These are phyloP conservation scores for Cyrtorhinus lividipennis DNA, from an alignment of 1,140 invertebrate genomes.

Conservation along the genomic window DNA sequence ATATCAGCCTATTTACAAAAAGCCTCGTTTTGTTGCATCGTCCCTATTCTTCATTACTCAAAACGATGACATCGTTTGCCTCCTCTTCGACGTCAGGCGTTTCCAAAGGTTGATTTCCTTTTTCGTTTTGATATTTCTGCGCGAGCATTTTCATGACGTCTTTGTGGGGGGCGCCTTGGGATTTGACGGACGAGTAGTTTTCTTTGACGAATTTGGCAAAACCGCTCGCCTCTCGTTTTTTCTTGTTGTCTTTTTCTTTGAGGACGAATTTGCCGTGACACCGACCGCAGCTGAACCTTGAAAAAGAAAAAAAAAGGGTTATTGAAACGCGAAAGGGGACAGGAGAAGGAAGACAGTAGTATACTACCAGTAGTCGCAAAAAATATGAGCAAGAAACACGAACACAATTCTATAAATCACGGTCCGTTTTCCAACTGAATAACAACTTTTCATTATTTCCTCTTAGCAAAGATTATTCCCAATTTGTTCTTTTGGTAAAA, in stretches of 20 bases:
- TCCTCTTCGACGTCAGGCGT: not conserved
- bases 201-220: not conserved
- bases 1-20: too few species aligned
- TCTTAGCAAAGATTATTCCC: too few species aligned
- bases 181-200: not conserved
- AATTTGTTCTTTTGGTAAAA: too few species aligned
- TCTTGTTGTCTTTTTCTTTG: not conserved
- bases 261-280: not conserved
- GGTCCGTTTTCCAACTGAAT: too few species aligned
- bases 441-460: too few species aligned
- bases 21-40: too few species aligned
- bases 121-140: not conserved
- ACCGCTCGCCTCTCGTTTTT: not conserved
- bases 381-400: too few species aligned
- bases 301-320: not conserved
- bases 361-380: too few species aligned
- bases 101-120: not conserved
- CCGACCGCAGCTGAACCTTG: not conserved
- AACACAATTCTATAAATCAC: too few species aligned
- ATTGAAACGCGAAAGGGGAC: too few species aligned
- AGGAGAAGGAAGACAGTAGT: too few species aligned
- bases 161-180: not conserved
- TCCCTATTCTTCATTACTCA: too few species aligned
- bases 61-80: not conserved
- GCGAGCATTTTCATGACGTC: not conserved